These are phyloP conservation scores for Cettia cetti DNA, from an alignment of 2,113 vertebrate species.

Conservation along the genomic window DNA sequence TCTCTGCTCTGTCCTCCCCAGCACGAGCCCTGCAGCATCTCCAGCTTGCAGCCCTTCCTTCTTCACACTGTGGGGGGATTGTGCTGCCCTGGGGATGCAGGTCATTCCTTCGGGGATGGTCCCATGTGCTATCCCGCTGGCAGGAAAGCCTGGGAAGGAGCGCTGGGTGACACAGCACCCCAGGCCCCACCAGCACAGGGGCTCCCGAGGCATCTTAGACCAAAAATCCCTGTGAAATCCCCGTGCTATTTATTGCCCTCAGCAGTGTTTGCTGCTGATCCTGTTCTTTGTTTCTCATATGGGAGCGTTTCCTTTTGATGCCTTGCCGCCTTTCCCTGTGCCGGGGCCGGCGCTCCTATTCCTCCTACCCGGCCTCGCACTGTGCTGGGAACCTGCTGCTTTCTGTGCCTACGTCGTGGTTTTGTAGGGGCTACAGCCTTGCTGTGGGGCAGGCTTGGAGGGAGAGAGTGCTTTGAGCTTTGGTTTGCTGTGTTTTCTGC, in stretches of 20 bases:
- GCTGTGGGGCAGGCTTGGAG: neutral
- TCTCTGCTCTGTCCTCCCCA: rapidly evolving
- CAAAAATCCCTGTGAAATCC: conserved; percentile 45
- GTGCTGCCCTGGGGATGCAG: neutral
- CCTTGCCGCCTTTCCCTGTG: neutral
- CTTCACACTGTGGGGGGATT: rapidly evolving
- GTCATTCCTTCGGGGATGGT: neutral
- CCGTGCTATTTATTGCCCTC: neutral
- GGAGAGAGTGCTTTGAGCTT: neutral
- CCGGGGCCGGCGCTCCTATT: rapidly evolving
- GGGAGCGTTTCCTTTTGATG: neutral
- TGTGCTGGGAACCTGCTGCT: neutral
- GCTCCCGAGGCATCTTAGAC: neutral
- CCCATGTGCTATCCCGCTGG: neutral
- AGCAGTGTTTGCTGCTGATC: neutral
- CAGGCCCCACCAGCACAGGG: rapidly evolving
- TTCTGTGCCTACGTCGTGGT: neutral
- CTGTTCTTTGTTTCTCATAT: neutral
- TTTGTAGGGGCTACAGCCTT: neutral
- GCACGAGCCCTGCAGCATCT: rapidly evolving
- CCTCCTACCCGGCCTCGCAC: rapidly evolving
- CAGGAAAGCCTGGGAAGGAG: neutral
- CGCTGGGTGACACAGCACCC: rapidly evolving
- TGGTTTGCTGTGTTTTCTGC: neutral
- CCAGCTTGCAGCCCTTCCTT: neutral